Evolutionary conservation across 2,888 invertebrate species (phyloP), one percentile per base, ranked within the genome.

Genomic region (Liposcelis brunnea): DNA sequence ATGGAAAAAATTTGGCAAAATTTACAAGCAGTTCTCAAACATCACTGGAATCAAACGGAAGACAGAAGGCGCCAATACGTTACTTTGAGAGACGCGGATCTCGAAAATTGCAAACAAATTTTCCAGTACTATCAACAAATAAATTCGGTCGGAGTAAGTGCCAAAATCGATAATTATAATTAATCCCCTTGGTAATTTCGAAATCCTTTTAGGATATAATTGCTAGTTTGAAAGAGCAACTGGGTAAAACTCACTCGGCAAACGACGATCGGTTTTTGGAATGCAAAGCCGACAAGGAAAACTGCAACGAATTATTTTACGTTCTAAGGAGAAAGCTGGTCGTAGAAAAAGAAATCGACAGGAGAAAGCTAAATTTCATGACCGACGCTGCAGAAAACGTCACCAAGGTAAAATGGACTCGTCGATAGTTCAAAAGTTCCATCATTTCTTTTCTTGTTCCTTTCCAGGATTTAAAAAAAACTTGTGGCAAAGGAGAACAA

Each of bases 401-500:
- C 14, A 55, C 52, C 11, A 51, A 55, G 5, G 50, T 35, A n/a
- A n/a, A n/a, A 16, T 7, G 16, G 35, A 35, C 6, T 35, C 10
- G 5, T 10, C 16, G 14, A 10, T 16, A 43, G 10, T 31, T 14
- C 10, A 15, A 43, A 32, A 31, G 11, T 11, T 16, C 11, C 4
- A 16, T 4, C 14, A 34, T 15, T 36, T 12, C 19, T 38, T 21
- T 34, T 15, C 14, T 33, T 35, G 14, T 3, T 35, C 8, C 12
- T 36, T 33, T 18, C 7, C 40, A 61, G 56, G 50, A 59, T 45
- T 50, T 63, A 34, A 50, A 55, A 53, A 61, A 61, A n/a, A 58
- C 72, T 1, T 61, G 67, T 32, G 62, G 63, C 18, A 77, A 75
- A 55, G 69, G 77, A 4, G 66, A 72, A 49, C 70, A 69, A 15